A percentile compares a stretch with the other conserved stretches of the same genome.
phyloP scores from a whole-genome alignment of 2,113 vertebrate species.

The Sceloporus undulatus region DNA sequence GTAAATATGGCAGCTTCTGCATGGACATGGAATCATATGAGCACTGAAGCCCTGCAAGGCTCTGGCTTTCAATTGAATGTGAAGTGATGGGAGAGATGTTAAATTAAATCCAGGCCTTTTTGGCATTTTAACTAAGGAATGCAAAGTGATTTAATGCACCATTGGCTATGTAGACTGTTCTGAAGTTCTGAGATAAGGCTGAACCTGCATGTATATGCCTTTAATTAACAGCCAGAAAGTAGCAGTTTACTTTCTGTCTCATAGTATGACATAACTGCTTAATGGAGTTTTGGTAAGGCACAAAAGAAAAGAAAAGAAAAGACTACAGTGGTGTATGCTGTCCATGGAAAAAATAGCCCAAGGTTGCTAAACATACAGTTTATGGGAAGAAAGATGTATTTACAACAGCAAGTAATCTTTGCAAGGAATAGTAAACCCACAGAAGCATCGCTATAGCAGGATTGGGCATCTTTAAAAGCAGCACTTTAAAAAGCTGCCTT shows the following conservation, averaged over 20 bases:
- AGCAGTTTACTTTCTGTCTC: not conserved
- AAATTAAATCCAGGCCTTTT: not conserved
- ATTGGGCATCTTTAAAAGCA: no score
- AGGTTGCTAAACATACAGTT: not conserved
- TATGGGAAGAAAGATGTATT: not conserved
- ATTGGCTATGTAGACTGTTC: not conserved
- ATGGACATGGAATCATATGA: not conserved
- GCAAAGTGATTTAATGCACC: not conserved
- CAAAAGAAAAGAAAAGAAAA: not conserved
- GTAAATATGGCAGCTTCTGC: not conserved
- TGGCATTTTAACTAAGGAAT: not conserved
- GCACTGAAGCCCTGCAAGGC: not conserved
- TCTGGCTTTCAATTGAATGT: not conserved
- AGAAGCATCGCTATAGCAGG: no score
- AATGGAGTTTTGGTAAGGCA: not conserved
- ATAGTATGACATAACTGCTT: not conserved
- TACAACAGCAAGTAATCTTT: not conserved
- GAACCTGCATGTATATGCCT: not conserved
- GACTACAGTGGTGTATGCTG: not conserved
- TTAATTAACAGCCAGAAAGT: not conserved
- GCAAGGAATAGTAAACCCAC: not conserved
- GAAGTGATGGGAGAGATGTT: not conserved
- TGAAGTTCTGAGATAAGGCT: conserved; percentile 7
- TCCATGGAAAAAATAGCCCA: not conserved
- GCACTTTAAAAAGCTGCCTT: no score